A percentile compares a stretch with the other conserved stretches of the same genome.
These are phyloP conservation scores for Ectropis crepuscularia DNA, from an alignment of 2,888 invertebrate genomes.

Conservation along the genomic window DNA sequence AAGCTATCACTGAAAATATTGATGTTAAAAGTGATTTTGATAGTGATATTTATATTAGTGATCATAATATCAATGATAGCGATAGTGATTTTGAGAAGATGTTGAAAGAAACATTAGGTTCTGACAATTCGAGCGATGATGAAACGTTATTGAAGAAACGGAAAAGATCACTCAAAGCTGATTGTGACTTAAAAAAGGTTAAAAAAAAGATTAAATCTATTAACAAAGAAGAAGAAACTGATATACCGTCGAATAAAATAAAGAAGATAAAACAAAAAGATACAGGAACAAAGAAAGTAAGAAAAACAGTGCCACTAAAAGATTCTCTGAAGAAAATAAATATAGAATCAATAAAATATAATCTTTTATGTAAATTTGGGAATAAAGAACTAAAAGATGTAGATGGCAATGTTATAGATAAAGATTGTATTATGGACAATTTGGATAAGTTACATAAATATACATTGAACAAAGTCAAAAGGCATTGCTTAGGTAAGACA, in stretches of 20 bases:
- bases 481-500: slow-evolving; percentile 11
- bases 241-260: slow-evolving; percentile 1
- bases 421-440: slow-evolving; percentile 12
- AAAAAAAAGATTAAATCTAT: slow-evolving; percentile 3
- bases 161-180: slow-evolving; percentile 4
- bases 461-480: slow-evolving; percentile 8
- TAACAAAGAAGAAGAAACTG: background rate
- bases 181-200: background rate
- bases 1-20: background rate
- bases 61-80: background rate
- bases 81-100: slow-evolving; percentile 5
- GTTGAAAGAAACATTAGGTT: background rate
- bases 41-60: slow-evolving; percentile 1
- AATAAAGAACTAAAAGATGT: slow-evolving; percentile 10
- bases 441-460: slow-evolving; percentile 14
- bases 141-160: slow-evolving; percentile 5
- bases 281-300: background rate
- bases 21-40: background rate
- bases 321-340: background rate
- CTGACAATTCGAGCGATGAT: slow-evolving; percentile 6
- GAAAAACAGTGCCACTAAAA: background rate
- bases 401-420: slow-evolving; percentile 13
- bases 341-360: slow-evolving; percentile 5
- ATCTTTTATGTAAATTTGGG: slow-evolving; percentile 11
- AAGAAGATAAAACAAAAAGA: background rate